Evolutionary conservation across 2,888 invertebrate species (phyloP).

Genomic region (Gastracanthus pulcherrimus): DNA sequence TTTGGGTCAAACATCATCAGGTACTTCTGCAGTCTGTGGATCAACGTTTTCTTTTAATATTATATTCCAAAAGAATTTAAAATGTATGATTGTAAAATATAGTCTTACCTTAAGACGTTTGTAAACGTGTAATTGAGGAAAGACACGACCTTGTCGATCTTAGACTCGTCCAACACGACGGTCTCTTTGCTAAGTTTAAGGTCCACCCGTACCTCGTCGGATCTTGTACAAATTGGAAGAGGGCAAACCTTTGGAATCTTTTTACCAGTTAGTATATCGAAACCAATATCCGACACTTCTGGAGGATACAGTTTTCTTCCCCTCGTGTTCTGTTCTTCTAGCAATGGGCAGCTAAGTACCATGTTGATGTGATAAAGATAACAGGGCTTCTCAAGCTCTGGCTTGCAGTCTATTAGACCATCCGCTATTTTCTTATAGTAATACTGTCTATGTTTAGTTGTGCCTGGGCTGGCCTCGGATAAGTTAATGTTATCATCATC

Average conservation of each 20-base stretch:
- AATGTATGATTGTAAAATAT: too few species aligned
- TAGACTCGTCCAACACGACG: conserved; percentile 81
- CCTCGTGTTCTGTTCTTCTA: conserved; percentile 97
- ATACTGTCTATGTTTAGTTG: conserved; percentile 94
- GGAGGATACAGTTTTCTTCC: conserved; percentile 96
- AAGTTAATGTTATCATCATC: conserved; percentile 77
- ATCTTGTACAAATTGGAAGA: conserved; percentile 98
- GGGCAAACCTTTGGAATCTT: conserved; percentile 90
- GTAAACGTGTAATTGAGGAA: conserved; percentile 98
- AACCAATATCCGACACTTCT: conserved; percentile 91
- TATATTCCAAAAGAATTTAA: too few species aligned
- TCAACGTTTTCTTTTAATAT: too few species aligned
- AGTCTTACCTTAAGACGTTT: conserved; percentile 87
- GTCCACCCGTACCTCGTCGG: conserved; percentile 96
- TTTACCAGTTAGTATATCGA: conserved; percentile 92
- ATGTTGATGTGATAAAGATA: too few species aligned
- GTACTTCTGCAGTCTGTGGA: too few species aligned
- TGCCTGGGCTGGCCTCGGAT: conserved; percentile 91
- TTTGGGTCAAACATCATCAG: too few species aligned
- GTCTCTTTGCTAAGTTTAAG: conserved; percentile 82
- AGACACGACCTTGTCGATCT: conserved; percentile 83
- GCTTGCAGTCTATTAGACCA: conserved; percentile 90
- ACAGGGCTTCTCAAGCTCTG: too few species aligned
- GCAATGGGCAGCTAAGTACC: conserved; percentile 94
- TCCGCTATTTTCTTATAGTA: conserved; percentile 93